phyloP scores from a whole-genome alignment of 2,113 vertebrate species.

The Lampris incognitus region DNA sequence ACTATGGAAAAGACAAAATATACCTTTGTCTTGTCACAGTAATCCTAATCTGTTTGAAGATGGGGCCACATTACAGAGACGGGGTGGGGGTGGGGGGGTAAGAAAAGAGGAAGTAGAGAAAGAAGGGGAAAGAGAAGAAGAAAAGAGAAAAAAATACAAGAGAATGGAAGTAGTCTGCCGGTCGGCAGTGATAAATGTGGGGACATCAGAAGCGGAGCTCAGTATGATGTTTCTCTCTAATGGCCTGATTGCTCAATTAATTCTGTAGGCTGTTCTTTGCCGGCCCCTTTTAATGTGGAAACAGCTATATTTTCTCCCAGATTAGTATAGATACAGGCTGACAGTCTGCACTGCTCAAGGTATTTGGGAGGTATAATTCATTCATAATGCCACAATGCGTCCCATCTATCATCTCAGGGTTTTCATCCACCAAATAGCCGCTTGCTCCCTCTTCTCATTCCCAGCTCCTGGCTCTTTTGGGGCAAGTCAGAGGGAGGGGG shows the following conservation, averaged over 20 bases:
- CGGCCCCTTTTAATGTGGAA: constrained; percentile 85
- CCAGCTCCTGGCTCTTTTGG: constrained; percentile 77
- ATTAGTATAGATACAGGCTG: constrained; percentile 92
- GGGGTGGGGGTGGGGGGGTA: not conserved
- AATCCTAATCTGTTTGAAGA: constrained; percentile 79
- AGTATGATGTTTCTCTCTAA: constrained; percentile 86
- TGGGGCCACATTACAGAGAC: constrained; percentile 65
- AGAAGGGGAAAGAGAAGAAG: constrained; percentile 5
- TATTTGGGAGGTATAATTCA: constrained; percentile 95
- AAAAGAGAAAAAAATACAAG: not conserved
- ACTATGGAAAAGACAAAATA: constrained; percentile 71
- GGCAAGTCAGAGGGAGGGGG: constrained; percentile 25
- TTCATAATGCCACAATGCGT: constrained; percentile 92
- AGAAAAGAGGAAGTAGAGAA: not conserved
- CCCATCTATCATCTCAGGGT: constrained; percentile 89
- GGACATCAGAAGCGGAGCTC: constrained; percentile 75
- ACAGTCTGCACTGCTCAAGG: constrained; percentile 91
- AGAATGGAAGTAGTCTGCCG: constrained; percentile 36
- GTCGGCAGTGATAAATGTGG: constrained; percentile 86
- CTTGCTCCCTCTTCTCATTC: constrained; percentile 79
- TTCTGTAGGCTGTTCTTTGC: constrained; percentile 79
- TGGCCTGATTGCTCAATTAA: constrained; percentile 93
- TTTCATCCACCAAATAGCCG: constrained; percentile 69
- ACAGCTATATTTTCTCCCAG: constrained; percentile 89
- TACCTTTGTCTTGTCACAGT: constrained; percentile 80